phyloP scores from a whole-genome alignment of 2,113 vertebrate species.

The Nestor notabilis region DNA sequence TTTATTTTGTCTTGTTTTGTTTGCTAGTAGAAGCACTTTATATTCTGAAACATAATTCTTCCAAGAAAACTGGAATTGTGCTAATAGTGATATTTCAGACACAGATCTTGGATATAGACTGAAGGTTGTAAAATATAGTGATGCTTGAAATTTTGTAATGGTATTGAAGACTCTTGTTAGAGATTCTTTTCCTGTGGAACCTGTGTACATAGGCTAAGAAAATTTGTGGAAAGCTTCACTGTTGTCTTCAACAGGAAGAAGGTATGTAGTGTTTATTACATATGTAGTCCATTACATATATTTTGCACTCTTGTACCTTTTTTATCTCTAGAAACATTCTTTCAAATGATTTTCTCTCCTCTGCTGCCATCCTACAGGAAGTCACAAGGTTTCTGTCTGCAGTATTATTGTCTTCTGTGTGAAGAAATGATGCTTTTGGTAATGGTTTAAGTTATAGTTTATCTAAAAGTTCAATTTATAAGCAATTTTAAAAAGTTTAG shows the following conservation, averaged over 20 bases:
- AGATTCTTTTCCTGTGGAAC: not conserved
- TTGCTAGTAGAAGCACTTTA: not conserved
- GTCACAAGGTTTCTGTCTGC: not conserved
- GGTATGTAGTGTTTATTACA: not conserved
- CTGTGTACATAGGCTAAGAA: accelerated
- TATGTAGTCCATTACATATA: not conserved
- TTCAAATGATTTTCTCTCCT: not conserved
- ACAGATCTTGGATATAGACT: not conserved
- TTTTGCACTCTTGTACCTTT: not conserved
- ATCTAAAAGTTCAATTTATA: not conserved
- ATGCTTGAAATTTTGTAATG: not conserved
- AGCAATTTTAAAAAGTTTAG: not conserved
- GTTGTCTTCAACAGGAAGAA: not conserved
- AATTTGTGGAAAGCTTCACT: not conserved
- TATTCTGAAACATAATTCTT: not conserved
- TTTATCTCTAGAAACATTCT: not conserved
- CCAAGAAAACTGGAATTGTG: not conserved
- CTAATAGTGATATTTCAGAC: not conserved
- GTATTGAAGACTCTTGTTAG: not conserved
- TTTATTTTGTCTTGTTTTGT: not conserved
- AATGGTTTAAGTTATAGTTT: not conserved
- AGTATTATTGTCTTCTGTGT: not conserved
- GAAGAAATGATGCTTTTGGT: not conserved
- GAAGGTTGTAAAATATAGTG: not conserved
- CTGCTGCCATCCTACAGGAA: not conserved